These are phyloP conservation scores for Python bivittatus DNA, from an alignment of 2,113 vertebrate genomes.

Conservation along the genomic window DNA sequence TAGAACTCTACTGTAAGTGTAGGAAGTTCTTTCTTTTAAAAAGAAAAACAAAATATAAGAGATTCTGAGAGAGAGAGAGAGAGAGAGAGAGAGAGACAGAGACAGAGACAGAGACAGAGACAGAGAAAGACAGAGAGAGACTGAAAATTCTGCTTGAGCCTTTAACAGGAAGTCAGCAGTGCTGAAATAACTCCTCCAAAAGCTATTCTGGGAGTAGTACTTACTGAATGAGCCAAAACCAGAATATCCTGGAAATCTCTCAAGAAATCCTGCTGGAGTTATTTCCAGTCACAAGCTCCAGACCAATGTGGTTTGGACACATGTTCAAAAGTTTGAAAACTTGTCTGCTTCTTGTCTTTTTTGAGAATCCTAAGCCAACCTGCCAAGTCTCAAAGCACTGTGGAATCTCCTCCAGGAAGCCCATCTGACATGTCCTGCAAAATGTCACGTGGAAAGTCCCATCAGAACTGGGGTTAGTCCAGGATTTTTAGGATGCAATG, in stretches of 20 bases:
- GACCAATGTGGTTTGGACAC: constrained; percentile 45
- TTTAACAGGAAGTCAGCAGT: constrained; percentile 40
- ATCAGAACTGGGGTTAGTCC: neutral
- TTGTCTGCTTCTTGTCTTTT: constrained; percentile 35
- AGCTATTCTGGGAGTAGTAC: constrained; percentile 47
- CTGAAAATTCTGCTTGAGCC: constrained; percentile 25
- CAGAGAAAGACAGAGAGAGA: neutral
- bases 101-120: too few species aligned
- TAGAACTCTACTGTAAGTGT: neutral
- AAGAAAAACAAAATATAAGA: neutral
- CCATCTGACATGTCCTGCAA: neutral
- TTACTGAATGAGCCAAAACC: constrained; percentile 52
- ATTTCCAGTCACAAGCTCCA: constrained; percentile 51
- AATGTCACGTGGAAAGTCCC: neutral
- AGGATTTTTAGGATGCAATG: neutral
- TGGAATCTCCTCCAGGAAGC: constrained; percentile 15
- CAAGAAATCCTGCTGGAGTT: constrained; percentile 50
- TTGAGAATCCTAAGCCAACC: neutral
- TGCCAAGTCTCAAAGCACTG: neutral
- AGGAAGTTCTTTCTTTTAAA: neutral
- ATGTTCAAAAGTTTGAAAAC: constrained; percentile 26
- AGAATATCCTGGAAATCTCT: constrained; percentile 56
- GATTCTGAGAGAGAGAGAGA: too few species aligned
- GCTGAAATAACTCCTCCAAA: constrained; percentile 44
- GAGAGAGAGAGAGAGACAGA: neutral